Evolutionary conservation across 2,797 vertebrate genomes (phyloP), one percentile per base, ranked within the genome.

Genomic region (Lacerta viridis): DNA sequence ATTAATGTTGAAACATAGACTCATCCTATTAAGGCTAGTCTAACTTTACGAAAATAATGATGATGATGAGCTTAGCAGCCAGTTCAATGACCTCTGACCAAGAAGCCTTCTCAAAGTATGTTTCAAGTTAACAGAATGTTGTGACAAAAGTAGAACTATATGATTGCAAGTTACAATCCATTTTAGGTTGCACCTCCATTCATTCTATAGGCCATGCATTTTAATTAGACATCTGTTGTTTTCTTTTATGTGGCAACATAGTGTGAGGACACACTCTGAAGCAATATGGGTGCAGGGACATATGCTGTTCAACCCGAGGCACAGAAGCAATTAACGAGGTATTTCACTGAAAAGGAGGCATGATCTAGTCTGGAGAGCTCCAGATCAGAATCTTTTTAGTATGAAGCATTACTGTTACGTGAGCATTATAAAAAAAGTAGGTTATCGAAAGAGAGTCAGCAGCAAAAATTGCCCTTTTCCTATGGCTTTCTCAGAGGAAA

Each of bases 201-300:
- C 91, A 83, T 85, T 75, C 82, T 91, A 41, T 86, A 86, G 95
- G 92, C 83, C 83, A 72, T 90, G 91, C 90, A 94, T 94, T 91
- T 91, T 93, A 94, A 94, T 87, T 88, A 89, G 91, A 93, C 94
- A 84, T 93, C 92, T 95, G 87, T 84, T 77, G 55, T 92, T 95
- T 93, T 86, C 91, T 82, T 84, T 92, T 90, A 90, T 85, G 74
- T 92, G 90, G 91, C 91, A 93, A 90, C 66, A 83, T 83, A 94
- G 92, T 94, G 93, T 90, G 80, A 92, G 90, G 92, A 94, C 91
- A 92, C 93, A 94, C 92, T 88, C 84, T 88, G 93, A 81, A 91
- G 88, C 93, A 95, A 95, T 94, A 92, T 94, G 92, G 90, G 79
- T 92, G 46, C 90, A 95, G 94, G 83, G 95, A 95, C 93, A 96